Conservation (phyloP, 2,797 vertebrate species). For the Phrynocephalus guinanensis region DNA sequence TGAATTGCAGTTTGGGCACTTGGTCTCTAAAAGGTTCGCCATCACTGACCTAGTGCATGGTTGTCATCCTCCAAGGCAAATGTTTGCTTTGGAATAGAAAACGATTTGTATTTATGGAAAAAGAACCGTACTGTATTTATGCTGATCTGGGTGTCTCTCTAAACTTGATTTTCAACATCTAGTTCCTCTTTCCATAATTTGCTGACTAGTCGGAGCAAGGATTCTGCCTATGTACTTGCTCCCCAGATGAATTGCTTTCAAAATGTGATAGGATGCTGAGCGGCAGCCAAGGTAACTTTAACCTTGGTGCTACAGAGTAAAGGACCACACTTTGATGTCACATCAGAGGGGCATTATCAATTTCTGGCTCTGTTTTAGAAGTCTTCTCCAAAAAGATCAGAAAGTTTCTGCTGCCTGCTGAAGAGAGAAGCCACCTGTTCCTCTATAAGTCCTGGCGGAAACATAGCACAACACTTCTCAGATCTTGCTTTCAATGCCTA, state of each 20-base stretch:
- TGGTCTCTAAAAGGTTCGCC: no score
- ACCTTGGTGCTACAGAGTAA: neutral
- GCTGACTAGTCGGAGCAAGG: no score
- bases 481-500: neutral
- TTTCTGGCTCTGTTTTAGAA: neutral
- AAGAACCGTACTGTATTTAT: neutral
- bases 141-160: neutral
- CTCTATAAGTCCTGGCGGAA: no score
- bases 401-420: no score
- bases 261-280: neutral
- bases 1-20: neutral
- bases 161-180: neutral
- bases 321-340: neutral
- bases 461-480: no score
- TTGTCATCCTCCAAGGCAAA: neutral
- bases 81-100: neutral
- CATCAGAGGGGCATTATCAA: neutral
- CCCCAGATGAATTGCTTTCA: neutral
- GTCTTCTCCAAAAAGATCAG: no score
- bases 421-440: no score
- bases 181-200: no score
- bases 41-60: no score
- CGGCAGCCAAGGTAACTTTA: conserved; percentile 8
- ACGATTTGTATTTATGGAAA: no score
- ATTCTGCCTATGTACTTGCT: no score